Evolutionary conservation across 2,797 vertebrate species (phyloP), one percentile per base, ranked within the genome.

Genomic region (Manis crassicaudata): DNA sequence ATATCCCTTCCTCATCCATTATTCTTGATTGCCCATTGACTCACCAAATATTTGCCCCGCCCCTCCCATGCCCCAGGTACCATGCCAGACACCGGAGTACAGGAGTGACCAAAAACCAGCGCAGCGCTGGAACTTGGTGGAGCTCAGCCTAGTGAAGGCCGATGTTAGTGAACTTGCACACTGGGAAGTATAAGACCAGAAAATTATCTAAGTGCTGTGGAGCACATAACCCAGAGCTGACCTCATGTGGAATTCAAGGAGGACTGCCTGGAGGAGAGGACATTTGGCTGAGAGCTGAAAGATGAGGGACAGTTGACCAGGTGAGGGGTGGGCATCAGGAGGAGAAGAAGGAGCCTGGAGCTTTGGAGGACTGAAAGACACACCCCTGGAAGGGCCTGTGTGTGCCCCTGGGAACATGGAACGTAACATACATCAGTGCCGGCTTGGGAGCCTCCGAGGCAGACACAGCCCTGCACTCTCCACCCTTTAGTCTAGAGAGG

Each of bases 101-200:
- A 12, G 50, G 25, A 70, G 46, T 25, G 46, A 54, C 68, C 68
- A 17, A 62, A 80, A 52, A 8, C 37, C 65, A 70, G n/a, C 65
- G 4, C 62, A 43, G 46, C 7, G 29, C 37, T 80, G 50, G 25
- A 18, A 25, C 82, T 54, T 12, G 0, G 0, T 1, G 27, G 35
- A 32, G 17, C 62, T 65, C n/a, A 65, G 81, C 60, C 21, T 16
- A 5, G 58, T 16, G 54, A 29, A 70, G 81, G 5, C 11, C 7
- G 27, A 81, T 17, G 7, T 43, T 6, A 70, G 58, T 27, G 8
- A 56, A 23, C 32, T 23, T 9, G 43, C 0, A 27, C 63, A 23
- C 40, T 0, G 13, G 60, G 40, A n/a, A 58, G 5, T 13, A 2
- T 0, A 0, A 50, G 4, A 20, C 16, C 0, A 0, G 76, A 76